phyloP scores from a whole-genome alignment of 2,888 invertebrate species.

The Oegoconia quadripuncta region DNA sequence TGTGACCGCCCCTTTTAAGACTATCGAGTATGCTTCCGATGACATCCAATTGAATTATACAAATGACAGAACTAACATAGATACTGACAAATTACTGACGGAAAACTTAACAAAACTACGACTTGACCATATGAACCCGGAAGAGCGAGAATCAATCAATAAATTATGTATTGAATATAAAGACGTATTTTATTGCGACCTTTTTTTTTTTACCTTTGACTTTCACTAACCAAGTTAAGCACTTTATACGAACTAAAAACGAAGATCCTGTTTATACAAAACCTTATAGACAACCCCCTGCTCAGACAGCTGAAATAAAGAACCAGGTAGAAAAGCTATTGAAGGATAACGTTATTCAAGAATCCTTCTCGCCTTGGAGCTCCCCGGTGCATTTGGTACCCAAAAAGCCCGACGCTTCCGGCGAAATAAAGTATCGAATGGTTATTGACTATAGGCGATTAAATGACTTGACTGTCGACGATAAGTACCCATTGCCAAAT shows the following conservation, averaged over 20 bases:
- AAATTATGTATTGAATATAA: constrained; percentile 21
- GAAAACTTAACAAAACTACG: constrained; percentile 15
- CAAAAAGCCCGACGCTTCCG: constrained; percentile 32
- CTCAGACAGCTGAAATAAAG: constrained; percentile 1
- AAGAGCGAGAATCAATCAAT: constrained; percentile 13
- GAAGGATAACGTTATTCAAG: constrained; percentile 17
- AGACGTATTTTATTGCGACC: constrained; percentile 29
- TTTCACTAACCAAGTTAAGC: constrained; percentile 26
- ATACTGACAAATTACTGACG: constrained; percentile 1
- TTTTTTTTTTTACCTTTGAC: constrained; percentile 23
- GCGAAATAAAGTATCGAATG: constrained; percentile 24
- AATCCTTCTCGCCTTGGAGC: constrained; percentile 23
- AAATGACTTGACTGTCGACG: constrained; percentile 21
- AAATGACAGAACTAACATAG: not conserved
- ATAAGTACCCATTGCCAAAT: too few relatives aligned
- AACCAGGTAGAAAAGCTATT: constrained; percentile 19
- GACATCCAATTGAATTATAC: not conserved
- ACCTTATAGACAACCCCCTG: constrained; percentile 3
- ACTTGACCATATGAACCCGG: constrained; percentile 18
- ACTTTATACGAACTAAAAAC: constrained; percentile 29
- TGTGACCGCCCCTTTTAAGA: constrained; percentile 10
- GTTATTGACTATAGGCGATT: constrained; percentile 43
- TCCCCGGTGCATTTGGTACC: constrained; percentile 28
- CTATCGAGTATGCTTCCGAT: not conserved
- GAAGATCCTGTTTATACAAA: constrained; percentile 21